Percentiles rank a stretch among this genome's conserved stretches.
phyloP scores from a whole-genome alignment of 2,797 vertebrate species.

The Neostethus bicornis region DNA sequence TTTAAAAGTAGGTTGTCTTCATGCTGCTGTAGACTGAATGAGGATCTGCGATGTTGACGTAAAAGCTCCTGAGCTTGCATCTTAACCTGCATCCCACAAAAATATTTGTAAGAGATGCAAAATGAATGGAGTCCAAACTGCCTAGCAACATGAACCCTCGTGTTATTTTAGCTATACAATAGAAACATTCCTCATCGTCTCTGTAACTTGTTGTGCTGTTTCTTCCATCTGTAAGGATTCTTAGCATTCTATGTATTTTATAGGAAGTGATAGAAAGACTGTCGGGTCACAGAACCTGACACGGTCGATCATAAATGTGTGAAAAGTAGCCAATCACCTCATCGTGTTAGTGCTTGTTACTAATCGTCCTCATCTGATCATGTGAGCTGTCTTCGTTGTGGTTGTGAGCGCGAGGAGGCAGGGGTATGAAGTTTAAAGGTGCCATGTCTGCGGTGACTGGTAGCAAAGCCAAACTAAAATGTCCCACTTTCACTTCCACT shows the following conservation, averaged over 20 bases:
- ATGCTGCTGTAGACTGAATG: conserved; percentile 2
- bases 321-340: conserved; percentile 34
- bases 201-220: conserved; percentile 59
- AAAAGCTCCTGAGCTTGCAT: conserved; percentile 45
- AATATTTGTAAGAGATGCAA: neutral
- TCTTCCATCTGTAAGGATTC: conserved; percentile 50
- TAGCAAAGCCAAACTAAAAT: conserved; percentile 26
- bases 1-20: neutral
- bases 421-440: conserved; percentile 60
- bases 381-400: conserved; percentile 51
- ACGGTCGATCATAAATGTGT: conserved; percentile 33
- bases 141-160: neutral
- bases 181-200: conserved; percentile 39
- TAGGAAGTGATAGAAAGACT: conserved; percentile 51
- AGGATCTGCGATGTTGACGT: conserved; percentile 35
- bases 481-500: conserved; percentile 42
- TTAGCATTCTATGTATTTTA: conserved; percentile 46
- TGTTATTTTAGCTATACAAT: conserved; percentile 11
- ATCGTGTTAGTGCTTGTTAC: conserved; percentile 52
- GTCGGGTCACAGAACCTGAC: conserved; percentile 32
- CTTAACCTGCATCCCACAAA: neutral
- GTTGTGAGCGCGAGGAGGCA: conserved; percentile 63
- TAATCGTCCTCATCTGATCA: conserved; percentile 47
- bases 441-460: conserved; percentile 43
- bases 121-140: neutral